Evolutionary conservation across 2,888 invertebrate genomes (phyloP).

Genomic region (Platypus cylindrus): DNA sequence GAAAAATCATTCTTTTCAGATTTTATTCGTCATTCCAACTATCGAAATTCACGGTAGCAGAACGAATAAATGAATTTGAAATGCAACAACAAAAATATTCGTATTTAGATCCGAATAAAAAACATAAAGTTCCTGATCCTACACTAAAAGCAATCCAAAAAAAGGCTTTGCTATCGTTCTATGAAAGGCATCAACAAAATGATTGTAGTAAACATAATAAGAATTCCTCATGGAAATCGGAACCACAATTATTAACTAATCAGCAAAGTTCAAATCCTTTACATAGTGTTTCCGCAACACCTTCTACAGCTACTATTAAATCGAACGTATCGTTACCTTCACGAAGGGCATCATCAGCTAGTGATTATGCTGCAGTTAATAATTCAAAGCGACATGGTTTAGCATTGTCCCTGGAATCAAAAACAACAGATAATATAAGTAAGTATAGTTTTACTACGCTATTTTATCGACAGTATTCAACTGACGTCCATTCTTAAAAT

Average conservation of each 20-base stretch:
- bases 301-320: conserved; percentile 37
- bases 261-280: conserved; percentile 22
- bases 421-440: conserved; percentile 25
- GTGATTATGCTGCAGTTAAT: conserved; percentile 46
- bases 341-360: conserved; percentile 52
- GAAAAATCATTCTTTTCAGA: no score
- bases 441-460: not conserved
- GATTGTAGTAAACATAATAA: conserved; percentile 20
- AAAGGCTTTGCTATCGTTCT: conserved; percentile 68
- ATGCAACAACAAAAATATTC: conserved; percentile 50
- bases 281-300: conserved; percentile 19
- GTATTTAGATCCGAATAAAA: conserved; percentile 61
- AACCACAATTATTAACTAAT: conserved; percentile 41
- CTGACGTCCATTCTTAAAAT: no score
- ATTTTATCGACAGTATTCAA: no score
- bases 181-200: conserved; percentile 54
- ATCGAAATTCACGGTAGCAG: conserved; percentile 48
- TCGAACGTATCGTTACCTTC: conserved; percentile 37
- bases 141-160: conserved; percentile 72
- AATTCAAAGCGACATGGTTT: conserved; percentile 37
- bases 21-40: conserved; percentile 26
- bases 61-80: conserved; percentile 52
- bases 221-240: conserved; percentile 41
- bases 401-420: conserved; percentile 27
- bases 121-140: conserved; percentile 56